Evolutionary conservation across 2,113 vertebrate genomes (phyloP).

Genomic region (Chionis minor): DNA sequence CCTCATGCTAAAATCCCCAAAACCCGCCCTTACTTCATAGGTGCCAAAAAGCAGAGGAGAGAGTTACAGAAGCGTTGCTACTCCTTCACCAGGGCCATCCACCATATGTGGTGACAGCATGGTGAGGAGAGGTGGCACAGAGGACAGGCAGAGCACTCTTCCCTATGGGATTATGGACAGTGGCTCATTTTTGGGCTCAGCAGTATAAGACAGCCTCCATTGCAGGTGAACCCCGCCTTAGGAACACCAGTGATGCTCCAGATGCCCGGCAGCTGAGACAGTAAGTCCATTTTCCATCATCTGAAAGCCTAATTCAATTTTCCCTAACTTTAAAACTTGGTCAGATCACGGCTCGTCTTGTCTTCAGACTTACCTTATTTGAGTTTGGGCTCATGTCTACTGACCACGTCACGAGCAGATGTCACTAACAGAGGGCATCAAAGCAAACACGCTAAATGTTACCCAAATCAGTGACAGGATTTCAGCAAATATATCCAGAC

Average conservation of each 20-base stretch:
- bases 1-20: neutral
- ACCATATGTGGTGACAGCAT: fast-evolving
- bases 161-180: neutral
- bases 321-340: neutral
- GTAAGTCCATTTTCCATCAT: neutral
- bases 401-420: fast-evolving
- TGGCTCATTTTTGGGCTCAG: neutral
- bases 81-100: neutral
- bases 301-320: neutral
- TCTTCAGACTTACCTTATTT: neutral
- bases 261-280: neutral
- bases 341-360: neutral
- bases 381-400: neutral
- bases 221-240: neutral
- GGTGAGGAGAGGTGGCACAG: neutral
- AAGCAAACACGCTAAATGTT: neutral
- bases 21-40: neutral
- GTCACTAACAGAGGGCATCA: neutral
- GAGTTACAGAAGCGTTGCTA: neutral
- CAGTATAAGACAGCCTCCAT: neutral
- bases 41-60: neutral
- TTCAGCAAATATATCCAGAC: neutral
- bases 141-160: neutral
- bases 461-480: neutral
- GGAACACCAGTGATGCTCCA: neutral